Evolutionary conservation across 1,140 invertebrate species (phyloP).

Genomic region (Schlechtendalia chinensis): DNA sequence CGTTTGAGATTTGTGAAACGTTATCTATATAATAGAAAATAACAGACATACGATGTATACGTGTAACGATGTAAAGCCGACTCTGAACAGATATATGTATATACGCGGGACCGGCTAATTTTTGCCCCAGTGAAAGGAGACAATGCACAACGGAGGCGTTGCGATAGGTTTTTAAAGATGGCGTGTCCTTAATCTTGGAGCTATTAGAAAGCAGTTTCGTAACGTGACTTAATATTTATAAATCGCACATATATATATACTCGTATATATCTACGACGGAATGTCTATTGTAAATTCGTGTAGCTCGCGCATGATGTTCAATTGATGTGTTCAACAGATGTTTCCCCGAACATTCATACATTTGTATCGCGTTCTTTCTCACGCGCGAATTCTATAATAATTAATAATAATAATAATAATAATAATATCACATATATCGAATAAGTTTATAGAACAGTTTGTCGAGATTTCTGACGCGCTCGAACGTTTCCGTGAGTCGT

Average conservation of each 20-base stretch:
- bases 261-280: too few relatives aligned
- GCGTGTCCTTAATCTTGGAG: conserved; percentile 42
- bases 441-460: too few relatives aligned
- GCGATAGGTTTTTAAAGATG: background rate
- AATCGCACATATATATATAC: background rate
- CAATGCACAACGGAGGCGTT: background rate
- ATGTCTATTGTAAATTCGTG: conserved; percentile 23
- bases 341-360: too few relatives aligned
- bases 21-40: background rate
- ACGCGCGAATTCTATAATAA: too few relatives aligned
- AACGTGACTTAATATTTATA: background rate
- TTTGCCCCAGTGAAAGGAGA: conserved; percentile 31
- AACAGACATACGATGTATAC: background rate
- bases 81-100: too few relatives aligned
- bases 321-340: too few relatives aligned
- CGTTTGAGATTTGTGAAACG: background rate
- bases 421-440: too few relatives aligned
- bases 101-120: background rate
- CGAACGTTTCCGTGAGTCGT: too few relatives aligned
- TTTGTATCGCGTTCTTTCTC: too few relatives aligned
- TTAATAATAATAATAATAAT: too few relatives aligned
- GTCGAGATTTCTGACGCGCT: too few relatives aligned
- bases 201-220: conserved; percentile 47
- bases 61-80: background rate
- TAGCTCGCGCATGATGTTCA: background rate